These are phyloP conservation scores for Aphaenogaster ashmeadi DNA, from an alignment of 1,140 invertebrate genomes.

Conservation along the genomic window DNA sequence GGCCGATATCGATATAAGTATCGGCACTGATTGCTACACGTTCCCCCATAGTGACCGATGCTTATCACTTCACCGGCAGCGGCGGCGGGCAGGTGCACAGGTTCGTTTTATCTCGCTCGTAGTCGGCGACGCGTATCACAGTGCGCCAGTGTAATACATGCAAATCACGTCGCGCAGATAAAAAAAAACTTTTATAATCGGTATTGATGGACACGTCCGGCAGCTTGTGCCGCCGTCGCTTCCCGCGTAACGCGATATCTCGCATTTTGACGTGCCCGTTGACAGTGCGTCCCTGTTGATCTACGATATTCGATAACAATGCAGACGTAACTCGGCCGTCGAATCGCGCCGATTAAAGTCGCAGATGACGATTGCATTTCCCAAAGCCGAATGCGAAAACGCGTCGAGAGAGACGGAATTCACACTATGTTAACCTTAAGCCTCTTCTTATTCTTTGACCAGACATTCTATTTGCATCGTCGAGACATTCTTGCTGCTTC, in stretches of 20 bases:
- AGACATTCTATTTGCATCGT: not conserved
- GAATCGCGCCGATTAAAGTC: not conserved
- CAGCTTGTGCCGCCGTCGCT: not conserved
- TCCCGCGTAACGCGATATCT: constrained; percentile 18
- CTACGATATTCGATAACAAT: constrained; percentile 40
- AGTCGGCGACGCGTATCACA: constrained; percentile 26
- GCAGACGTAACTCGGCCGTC: constrained; percentile 4
- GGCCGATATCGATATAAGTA: constrained; percentile 54
- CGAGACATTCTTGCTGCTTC: not conserved
- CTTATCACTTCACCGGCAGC: constrained; percentile 35
- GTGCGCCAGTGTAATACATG: constrained; percentile 39
- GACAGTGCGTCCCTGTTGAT: not conserved
- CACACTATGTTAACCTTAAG: not conserved
- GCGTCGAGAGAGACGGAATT: not conserved
- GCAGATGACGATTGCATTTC: not conserved
- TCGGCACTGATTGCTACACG: constrained; percentile 55
- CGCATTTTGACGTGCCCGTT: constrained; percentile 7
- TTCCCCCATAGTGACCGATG: constrained; percentile 35
- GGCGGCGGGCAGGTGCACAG: constrained; percentile 7
- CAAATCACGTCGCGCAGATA: constrained; percentile 51
- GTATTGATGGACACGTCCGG: constrained; percentile 41
- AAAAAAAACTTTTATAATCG: constrained; percentile 59
- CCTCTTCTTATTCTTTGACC: not conserved
- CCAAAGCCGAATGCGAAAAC: not conserved
- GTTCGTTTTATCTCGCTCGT: constrained; percentile 26